A percentile compares a stretch with the other conserved stretches of the same genome.
These are phyloP conservation scores for Agrochola litura DNA, from an alignment of 2,888 invertebrate species.

Conservation along the genomic window DNA sequence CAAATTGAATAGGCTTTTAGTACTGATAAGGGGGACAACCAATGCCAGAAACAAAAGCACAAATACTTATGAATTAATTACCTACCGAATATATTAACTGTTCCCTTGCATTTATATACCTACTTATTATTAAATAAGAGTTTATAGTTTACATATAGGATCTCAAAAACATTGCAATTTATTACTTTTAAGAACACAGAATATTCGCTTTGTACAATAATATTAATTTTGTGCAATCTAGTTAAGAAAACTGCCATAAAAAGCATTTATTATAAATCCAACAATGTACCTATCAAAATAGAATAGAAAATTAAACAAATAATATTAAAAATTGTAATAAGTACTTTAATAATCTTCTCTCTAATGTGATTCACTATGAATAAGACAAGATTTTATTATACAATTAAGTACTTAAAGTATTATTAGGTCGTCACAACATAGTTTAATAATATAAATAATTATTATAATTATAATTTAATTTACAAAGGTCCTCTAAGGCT, in stretches of 20 bases:
- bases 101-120: constrained; percentile 43
- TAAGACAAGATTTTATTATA: constrained; percentile 50
- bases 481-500: constrained; percentile 85
- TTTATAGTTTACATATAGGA: constrained; percentile 46
- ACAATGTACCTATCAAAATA: constrained; percentile 52
- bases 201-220: constrained; percentile 13
- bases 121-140: not conserved
- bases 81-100: not conserved
- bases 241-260: constrained; percentile 47
- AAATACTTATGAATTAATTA: not conserved
- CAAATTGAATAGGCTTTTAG: not conserved
- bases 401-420: constrained; percentile 68
- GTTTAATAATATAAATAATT: constrained; percentile 52
- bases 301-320: constrained; percentile 30
- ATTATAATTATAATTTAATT: constrained; percentile 63
- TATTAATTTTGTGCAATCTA: constrained; percentile 41
- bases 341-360: constrained; percentile 50
- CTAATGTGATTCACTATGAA: constrained; percentile 57
- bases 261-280: constrained; percentile 58
- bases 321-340: constrained; percentile 20
- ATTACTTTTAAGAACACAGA: constrained; percentile 6
- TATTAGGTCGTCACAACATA: constrained; percentile 80
- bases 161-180: constrained; percentile 51
- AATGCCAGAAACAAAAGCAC: not conserved
- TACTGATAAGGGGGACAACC: not conserved